Evolutionary conservation across 2,797 vertebrate species (phyloP).

Genomic region (Glyptemys insculpta): DNA sequence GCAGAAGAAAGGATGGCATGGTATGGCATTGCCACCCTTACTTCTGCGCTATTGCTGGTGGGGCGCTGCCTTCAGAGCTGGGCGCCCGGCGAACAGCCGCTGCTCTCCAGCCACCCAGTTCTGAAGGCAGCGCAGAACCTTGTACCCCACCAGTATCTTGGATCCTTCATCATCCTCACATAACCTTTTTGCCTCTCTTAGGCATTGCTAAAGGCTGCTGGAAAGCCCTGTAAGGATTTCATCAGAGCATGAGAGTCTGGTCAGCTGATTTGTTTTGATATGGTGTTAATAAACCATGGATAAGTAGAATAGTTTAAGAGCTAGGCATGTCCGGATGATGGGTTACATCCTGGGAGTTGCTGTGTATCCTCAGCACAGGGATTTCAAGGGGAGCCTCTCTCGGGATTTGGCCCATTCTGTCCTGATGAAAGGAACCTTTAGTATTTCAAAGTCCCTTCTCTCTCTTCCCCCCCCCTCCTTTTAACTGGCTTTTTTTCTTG

Average conservation of each 20-base stretch:
- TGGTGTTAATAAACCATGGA: not conserved
- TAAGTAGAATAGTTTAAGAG: not conserved
- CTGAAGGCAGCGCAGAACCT: no score
- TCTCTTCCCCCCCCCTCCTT: not conserved
- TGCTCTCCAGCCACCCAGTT: no score
- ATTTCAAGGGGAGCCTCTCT: not conserved
- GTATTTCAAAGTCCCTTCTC: conserved; percentile 10
- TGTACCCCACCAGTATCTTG: conserved; percentile 4
- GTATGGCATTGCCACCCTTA: no score
- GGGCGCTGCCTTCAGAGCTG: no score
- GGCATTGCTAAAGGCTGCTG: conserved; percentile 5
- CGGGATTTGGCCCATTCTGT: not conserved
- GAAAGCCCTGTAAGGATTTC: conserved; percentile 22
- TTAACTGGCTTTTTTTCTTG: not conserved
- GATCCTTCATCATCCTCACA: not conserved
- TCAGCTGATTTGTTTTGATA: not conserved
- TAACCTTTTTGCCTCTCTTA: not conserved
- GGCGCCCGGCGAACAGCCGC: no score
- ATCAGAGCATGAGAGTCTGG: not conserved
- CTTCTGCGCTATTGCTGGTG: no score
- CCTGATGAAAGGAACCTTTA: not conserved
- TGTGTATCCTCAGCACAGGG: fast-evolving
- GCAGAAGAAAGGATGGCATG: no score
- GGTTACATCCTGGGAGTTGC: not conserved
- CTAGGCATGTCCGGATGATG: not conserved